A percentile compares a stretch with the other conserved stretches of the same genome.
Conservation (phyloP, 2,888 invertebrate genomes). For the Drosophila robusta region DNA sequence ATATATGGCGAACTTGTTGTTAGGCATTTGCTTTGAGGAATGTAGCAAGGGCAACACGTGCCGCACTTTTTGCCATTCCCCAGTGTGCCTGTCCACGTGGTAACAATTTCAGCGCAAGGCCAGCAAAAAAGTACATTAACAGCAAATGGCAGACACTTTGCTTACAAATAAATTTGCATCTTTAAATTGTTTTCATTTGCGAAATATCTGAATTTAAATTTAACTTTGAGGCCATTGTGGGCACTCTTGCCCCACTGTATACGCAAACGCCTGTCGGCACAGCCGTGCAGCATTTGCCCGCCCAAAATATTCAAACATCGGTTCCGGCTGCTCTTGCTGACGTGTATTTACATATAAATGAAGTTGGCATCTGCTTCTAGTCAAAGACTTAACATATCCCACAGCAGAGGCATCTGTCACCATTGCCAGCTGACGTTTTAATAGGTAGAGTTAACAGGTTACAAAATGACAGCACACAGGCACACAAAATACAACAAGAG, state of each 20-base stretch:
- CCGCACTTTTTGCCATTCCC: constrained; percentile 11
- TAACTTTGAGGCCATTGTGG: background rate
- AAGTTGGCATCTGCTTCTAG: constrained; percentile 52
- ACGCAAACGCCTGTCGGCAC: constrained; percentile 1
- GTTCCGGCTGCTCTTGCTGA: constrained; percentile 19
- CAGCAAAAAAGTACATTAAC: constrained; percentile 30
- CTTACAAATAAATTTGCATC: constrained; percentile 67
- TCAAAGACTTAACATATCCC: constrained; percentile 32
- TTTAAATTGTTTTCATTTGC: constrained; percentile 41
- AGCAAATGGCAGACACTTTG: constrained; percentile 48
- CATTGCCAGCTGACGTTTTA: constrained; percentile 59
- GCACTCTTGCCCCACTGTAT: constrained; percentile 22
- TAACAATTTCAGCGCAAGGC: constrained; percentile 24
- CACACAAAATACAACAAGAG: constrained; percentile 5
- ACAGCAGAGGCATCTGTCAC: constrained; percentile 33
- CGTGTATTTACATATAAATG: constrained; percentile 68
- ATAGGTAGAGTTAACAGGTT: constrained; percentile 59
- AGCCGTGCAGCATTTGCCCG: background rate
- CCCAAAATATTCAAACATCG: constrained; percentile 10
- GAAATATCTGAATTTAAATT: constrained; percentile 18
- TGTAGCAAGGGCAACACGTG: constrained; percentile 27
- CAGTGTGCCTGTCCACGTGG: constrained; percentile 12
- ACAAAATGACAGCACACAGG: constrained; percentile 33
- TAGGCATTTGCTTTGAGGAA: constrained; percentile 5
- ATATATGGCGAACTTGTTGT: constrained; percentile 2